These are phyloP conservation scores for Carabus problematicus DNA, from an alignment of 2,888 invertebrate genomes.

Conservation along the genomic window DNA sequence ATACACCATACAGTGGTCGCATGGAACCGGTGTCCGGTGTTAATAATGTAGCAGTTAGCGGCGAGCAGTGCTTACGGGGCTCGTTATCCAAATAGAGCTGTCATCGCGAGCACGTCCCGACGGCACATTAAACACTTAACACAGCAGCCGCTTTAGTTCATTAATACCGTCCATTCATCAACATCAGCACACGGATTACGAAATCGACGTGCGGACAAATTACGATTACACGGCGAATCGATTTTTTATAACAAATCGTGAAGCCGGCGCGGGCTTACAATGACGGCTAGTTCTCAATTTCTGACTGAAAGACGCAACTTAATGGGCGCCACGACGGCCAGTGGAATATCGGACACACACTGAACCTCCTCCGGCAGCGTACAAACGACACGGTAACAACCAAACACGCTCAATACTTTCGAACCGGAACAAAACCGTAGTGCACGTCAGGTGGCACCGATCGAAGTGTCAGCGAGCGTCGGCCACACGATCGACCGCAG, in stretches of 20 bases:
- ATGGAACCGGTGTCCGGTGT: neutral
- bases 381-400: neutral
- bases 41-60: constrained; percentile 14
- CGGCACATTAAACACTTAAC: constrained; percentile 17
- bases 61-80: neutral
- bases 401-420: constrained; percentile 16
- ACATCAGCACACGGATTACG: constrained; percentile 10
- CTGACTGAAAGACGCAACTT: constrained; percentile 4
- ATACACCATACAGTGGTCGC: too few species aligned
- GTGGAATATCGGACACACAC: too few species aligned
- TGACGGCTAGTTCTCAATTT: constrained; percentile 5
- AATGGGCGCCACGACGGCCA: too few species aligned
- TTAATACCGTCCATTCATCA: constrained; percentile 10
- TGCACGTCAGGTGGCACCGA: constrained; percentile 21
- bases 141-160: constrained; percentile 1
- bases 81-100: constrained; percentile 19
- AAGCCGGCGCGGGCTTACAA: neutral
- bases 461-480: constrained; percentile 22
- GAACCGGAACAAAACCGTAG: constrained; percentile 11
- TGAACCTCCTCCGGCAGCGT: neutral
- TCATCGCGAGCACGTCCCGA: constrained; percentile 12
- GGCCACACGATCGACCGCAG: constrained; percentile 1
- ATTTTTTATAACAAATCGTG: neutral
- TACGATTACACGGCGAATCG: neutral
- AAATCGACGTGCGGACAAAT: constrained; percentile 8